Percentiles rank a stretch among this genome's conserved stretches.
Conservation (phyloP, 2,797 vertebrate genomes). For the Momotus momota region DNA sequence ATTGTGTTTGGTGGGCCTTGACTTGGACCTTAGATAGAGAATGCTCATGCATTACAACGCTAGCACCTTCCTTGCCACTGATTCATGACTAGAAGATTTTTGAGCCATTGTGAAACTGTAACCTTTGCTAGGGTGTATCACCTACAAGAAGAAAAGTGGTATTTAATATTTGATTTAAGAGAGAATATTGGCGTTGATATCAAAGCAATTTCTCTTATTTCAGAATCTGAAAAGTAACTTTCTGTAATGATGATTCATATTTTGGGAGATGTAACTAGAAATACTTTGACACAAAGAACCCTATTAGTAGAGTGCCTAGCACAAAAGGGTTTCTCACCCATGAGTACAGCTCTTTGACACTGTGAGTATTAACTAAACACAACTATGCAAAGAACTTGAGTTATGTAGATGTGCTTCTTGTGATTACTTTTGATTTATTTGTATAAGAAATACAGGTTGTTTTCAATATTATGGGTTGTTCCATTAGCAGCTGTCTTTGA, state of each 20-base stretch:
- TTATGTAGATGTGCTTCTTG: not conserved
- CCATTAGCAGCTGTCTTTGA: not conserved
- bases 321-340: not conserved
- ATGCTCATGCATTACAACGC: not conserved
- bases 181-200: not conserved
- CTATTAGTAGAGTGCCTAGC: not conserved
- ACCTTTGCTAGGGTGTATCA: not conserved
- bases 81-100: not conserved
- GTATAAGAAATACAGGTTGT: not conserved
- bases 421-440: not conserved
- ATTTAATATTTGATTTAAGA: not conserved
- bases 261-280: not conserved
- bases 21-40: not conserved
- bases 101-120: not conserved
- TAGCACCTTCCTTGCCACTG: not conserved
- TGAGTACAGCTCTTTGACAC: not conserved
- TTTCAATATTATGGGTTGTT: not conserved
- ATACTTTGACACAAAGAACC: not conserved
- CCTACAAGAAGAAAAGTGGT: not conserved
- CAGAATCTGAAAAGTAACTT: not conserved
- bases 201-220: not conserved
- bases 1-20: conserved; percentile 13
- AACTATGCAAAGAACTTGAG: not conserved
- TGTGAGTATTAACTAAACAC: not conserved
- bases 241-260: not conserved